These are phyloP conservation scores for Syngnathoides biaculeatus DNA, from an alignment of 2,113 vertebrate genomes.

Conservation along the genomic window DNA sequence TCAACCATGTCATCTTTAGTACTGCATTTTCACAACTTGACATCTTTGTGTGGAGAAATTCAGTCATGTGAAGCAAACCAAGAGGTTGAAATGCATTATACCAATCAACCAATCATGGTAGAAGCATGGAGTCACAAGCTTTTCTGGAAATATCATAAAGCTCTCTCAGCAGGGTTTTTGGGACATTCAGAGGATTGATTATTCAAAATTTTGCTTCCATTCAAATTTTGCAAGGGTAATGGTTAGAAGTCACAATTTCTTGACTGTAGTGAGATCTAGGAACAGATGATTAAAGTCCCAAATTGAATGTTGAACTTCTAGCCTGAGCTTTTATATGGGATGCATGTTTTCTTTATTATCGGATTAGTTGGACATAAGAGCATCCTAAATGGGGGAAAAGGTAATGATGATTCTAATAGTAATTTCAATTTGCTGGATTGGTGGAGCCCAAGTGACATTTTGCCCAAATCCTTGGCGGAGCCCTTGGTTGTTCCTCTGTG, in stretches of 20 bases:
- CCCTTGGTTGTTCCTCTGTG: too few relatives aligned
- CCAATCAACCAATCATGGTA: background rate
- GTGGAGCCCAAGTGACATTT: too few relatives aligned
- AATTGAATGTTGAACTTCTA: background rate
- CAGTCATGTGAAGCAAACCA: background rate
- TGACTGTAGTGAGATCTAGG: conserved; percentile 12
- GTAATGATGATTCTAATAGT: background rate
- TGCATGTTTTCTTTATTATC: background rate
- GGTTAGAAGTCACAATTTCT: background rate
- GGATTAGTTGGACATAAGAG: background rate
- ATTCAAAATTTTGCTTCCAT: conserved; percentile 12
- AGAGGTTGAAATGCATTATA: background rate
- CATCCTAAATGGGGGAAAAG: background rate
- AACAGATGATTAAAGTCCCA: conserved; percentile 24
- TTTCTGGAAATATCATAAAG: background rate
- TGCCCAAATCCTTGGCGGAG: too few relatives aligned
- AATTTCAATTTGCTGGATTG: background rate
- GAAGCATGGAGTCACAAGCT: background rate
- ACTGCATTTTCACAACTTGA: too few relatives aligned
- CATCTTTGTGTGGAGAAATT: background rate
- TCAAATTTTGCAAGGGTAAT: conserved; percentile 1
- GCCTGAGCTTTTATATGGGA: background rate
- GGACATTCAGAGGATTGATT: background rate
- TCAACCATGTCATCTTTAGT: background rate
- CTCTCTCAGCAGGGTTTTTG: background rate